These are phyloP conservation scores for Coleophora flavipennella DNA, from an alignment of 2,888 invertebrate genomes.

Conservation along the genomic window DNA sequence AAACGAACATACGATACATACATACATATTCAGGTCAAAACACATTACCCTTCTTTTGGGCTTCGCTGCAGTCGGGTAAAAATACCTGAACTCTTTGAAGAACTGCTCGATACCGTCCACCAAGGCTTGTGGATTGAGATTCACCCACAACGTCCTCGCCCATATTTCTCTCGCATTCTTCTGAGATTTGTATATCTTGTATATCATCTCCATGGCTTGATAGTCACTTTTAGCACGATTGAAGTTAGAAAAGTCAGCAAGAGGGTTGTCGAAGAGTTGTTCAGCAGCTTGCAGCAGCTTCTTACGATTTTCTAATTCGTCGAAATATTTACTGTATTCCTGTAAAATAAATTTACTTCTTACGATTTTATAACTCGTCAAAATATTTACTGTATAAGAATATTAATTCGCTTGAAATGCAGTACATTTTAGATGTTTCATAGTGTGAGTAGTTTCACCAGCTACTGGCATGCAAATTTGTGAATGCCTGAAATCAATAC, in stretches of 20 bases:
- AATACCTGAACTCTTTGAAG: constrained; percentile 79
- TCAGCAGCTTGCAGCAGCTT: constrained; percentile 76
- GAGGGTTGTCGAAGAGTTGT: constrained; percentile 88
- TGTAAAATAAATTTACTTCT: no score
- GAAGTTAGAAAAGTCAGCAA: constrained; percentile 87
- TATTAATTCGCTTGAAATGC: no score
- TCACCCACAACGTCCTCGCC: constrained; percentile 90
- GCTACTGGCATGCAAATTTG: no score
- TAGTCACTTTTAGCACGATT: constrained; percentile 75
- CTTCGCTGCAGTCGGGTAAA: background rate
- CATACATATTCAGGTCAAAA: no score
- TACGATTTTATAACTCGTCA: no score
- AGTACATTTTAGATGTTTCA: no score
- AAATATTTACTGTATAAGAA: no score
- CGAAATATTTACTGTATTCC: constrained; percentile 77
- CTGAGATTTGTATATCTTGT: constrained; percentile 84
- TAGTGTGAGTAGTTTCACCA: no score
- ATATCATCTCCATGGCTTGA: constrained; percentile 78
- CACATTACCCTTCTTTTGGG: no score
- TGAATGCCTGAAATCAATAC: no score
- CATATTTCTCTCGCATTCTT: constrained; percentile 83
- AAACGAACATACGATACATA: no score
- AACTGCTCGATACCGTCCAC: constrained; percentile 90
- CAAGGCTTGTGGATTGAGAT: constrained; percentile 87
- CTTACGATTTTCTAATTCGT: constrained; percentile 77